Conservation (phyloP, 2,888 invertebrate species). For the Scaptomyza tumidula region DNA sequence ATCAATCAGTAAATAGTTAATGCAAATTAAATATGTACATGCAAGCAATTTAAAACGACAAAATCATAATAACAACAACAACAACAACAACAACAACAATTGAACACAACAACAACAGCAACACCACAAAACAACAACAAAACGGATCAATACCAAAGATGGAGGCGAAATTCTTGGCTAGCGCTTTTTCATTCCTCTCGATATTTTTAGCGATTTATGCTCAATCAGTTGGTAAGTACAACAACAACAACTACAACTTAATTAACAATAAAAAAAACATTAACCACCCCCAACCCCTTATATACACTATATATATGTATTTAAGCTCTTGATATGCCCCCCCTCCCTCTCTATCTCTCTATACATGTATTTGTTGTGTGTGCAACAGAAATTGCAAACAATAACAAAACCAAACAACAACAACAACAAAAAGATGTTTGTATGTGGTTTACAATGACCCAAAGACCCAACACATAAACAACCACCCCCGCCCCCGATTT, state of each 20-base stretch:
- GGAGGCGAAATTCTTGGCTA: conserved; percentile 84
- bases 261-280: conserved; percentile 11
- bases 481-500: no score
- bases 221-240: conserved; percentile 83
- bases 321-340: conserved; percentile 42
- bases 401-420: conserved; percentile 37
- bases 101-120: conserved; percentile 40
- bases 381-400: conserved; percentile 56
- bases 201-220: conserved; percentile 84
- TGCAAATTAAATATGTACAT: conserved; percentile 60
- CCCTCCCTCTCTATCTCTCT: no score
- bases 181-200: conserved; percentile 84
- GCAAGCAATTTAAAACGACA: conserved; percentile 57
- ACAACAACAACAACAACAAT: conserved; percentile 46
- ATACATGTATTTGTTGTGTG: conserved; percentile 17
- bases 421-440: conserved; percentile 13
- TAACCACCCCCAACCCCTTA: neutral
- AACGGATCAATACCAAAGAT: conserved; percentile 84
- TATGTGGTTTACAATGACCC: conserved; percentile 35
- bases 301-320: conserved; percentile 21
- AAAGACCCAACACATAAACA: neutral
- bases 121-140: conserved; percentile 50
- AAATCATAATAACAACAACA: conserved; percentile 44
- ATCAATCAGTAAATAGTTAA: conserved; percentile 69
- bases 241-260: conserved; percentile 34